Conservation (phyloP, 2,797 vertebrate species). For the Cyclopterus lumpus region DNA sequence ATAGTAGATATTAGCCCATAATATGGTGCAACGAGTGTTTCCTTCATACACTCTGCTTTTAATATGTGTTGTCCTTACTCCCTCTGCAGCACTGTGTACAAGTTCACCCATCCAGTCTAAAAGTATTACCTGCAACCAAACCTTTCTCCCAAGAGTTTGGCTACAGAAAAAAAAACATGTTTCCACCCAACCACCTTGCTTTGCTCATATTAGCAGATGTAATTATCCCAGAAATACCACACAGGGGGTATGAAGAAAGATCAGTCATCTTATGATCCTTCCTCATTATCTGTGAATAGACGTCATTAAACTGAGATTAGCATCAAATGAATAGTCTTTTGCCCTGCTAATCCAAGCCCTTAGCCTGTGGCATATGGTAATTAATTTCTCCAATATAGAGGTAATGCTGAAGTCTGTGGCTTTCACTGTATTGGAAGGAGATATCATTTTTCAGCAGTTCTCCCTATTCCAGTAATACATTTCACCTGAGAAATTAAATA, state of each 20-base stretch:
- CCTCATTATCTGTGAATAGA: constrained; percentile 69
- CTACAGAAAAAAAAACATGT: not conserved
- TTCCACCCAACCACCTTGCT: not conserved
- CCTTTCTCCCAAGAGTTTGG: not conserved
- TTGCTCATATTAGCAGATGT: constrained; percentile 25
- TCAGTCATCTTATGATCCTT: constrained; percentile 58
- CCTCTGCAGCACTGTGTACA: not conserved
- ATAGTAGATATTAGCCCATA: constrained; percentile 12
- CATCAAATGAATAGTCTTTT: constrained; percentile 68
- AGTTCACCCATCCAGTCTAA: not conserved
- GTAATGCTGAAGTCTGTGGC: constrained; percentile 38
- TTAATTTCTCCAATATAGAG: constrained; percentile 44
- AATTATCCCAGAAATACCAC: constrained; percentile 59
- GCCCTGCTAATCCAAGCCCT: constrained; percentile 44
- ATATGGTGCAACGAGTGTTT: not conserved
- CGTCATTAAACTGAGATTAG: constrained; percentile 73
- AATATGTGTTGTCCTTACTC: constrained; percentile 14
- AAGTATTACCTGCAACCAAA: constrained; percentile 3
- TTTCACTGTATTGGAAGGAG: constrained; percentile 28
- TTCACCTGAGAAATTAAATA: constrained; percentile 6
- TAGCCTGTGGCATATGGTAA: constrained; percentile 53
- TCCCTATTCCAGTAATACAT: not conserved
- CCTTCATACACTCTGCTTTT: constrained; percentile 15
- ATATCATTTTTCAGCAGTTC: not conserved
- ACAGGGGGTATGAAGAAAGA: constrained; percentile 40